Evolutionary conservation across 2,888 invertebrate genomes (phyloP), one percentile per base, ranked within the genome.

Genomic region (Tethea ocularis): DNA sequence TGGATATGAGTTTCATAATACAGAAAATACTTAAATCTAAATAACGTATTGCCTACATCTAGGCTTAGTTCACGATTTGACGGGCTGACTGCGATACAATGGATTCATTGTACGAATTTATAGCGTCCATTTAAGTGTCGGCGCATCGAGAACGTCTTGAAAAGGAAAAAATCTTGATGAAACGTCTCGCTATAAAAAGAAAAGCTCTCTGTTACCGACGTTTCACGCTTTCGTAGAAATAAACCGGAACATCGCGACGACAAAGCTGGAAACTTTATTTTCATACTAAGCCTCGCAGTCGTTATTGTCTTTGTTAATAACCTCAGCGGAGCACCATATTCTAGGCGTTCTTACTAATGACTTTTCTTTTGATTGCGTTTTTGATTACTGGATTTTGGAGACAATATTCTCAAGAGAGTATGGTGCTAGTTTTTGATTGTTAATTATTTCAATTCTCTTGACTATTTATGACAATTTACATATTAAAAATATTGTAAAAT

Each of bases 111-210:
- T 59, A 64, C 74, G 76, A 82, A 82, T 83, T 80, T 83, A 83
- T 83, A 82, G 77, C 83, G 75, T 79, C 80, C 78, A 79, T 80
- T 80, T 72, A 77, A 74, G 76, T 69, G 70, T 66, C 68, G 75
- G 72, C 69, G 67, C 75, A 79, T 82, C 80, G 78, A 79, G 81
- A 80, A 71, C 77, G 78, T 71, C 80, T 80, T 82, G 80, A 80
- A 85, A 82, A 84, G 84, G 83, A 85, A 87, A 87, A 87, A 87
- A 89, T 88, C 88, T 89, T 86, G 86, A 88, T 89, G 85, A 83
- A 88, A 90, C 80, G 84, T 84, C 83, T 74, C 67, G 80, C 84
- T 81, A 83, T 87, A 88, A 86, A 88, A 81, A 75, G 78, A 71
- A 74, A 82, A 82, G 75, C 82, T 80, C 78, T 75, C 66, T 63